Evolutionary conservation across 2,888 invertebrate species (phyloP), one percentile per base, ranked within the genome.

Genomic region (Dorcus parallelipipedus): DNA sequence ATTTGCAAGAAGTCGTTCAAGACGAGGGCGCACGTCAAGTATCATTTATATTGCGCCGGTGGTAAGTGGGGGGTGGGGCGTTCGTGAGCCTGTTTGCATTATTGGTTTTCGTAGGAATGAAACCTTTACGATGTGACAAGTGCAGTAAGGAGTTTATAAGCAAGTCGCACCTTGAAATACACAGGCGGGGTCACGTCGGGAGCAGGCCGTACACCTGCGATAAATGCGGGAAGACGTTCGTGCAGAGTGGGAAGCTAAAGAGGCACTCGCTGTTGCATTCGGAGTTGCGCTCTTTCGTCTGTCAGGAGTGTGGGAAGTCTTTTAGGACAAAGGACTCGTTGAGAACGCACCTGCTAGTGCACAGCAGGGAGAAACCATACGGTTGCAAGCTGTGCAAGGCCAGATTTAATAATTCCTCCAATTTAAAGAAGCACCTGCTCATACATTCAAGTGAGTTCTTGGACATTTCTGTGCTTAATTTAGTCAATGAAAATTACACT

Each of bases 101-200:
- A 14, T 14, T 17, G 14, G 33, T 58, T 45, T 3, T 61, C 53
- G 39, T 38, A 76, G 77, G 68, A n/a, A 63, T 77, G 17, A 82
- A 79, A 64, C 82, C 83, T 1, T 81, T 79, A 61, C 75, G 77
- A 60, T 84, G 84, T 69, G 74, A 75, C 3, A 66, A 77, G 14
- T 84, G 84, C 62, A 75, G 75, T 9, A 80, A 88, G 82, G 82
- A 83, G 52, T 92, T 91, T 73, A 83, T 86, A 2, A 83, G 86
- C 4, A 84, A 84, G 55, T 86, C 89, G 0, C 91, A 92, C 73
- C 84, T 85, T 64, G 86, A 89, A 69, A 87, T 90, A 64, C 92
- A 92, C 67, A 81, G 85, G 73, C 81, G 86, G 10, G 84, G 84
- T 20, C 91, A 91, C 67, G 81, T 80, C 38, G 84, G 84, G 49